phyloP scores from a whole-genome alignment of 1,140 invertebrate species.

The Heliothis virescens region DNA sequence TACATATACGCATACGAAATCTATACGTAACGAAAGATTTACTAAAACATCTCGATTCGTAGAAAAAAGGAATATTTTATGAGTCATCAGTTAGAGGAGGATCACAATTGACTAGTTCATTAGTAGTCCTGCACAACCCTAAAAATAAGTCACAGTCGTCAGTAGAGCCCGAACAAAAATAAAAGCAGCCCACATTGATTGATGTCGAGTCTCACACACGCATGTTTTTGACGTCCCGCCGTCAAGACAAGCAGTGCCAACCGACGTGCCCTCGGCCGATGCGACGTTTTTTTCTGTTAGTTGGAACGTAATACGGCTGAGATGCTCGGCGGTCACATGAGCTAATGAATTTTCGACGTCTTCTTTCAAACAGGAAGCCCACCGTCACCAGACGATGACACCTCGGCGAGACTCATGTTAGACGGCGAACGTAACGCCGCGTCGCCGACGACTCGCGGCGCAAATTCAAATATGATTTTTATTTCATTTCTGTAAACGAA shows the following conservation, averaged over 20 bases:
- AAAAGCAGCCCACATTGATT: slow-evolving; percentile 77
- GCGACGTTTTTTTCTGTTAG: slow-evolving; percentile 66
- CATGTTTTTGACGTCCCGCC: slow-evolving; percentile 77
- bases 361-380: slow-evolving; percentile 67
- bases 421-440: slow-evolving; percentile 25
- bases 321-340: slow-evolving; percentile 68
- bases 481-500: slow-evolving; percentile 55
- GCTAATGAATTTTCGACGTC: slow-evolving; percentile 73
- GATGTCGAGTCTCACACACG: slow-evolving; percentile 77
- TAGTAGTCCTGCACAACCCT: slow-evolving; percentile 46
- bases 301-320: slow-evolving; percentile 68
- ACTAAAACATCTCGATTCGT: background rate
- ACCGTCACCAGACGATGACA: slow-evolving; percentile 52
- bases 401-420: slow-evolving; percentile 53
- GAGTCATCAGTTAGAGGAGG: slow-evolving; percentile 23
- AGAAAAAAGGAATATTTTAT: slow-evolving; percentile 36
- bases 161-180: slow-evolving; percentile 69
- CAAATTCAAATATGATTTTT: slow-evolving; percentile 54
- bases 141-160: slow-evolving; percentile 55
- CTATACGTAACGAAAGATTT: slow-evolving; percentile 12
- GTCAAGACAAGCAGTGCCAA: slow-evolving; percentile 77
- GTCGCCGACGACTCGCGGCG: slow-evolving; percentile 30
- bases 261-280: slow-evolving; percentile 60
- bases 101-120: slow-evolving; percentile 35
- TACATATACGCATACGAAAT: slow-evolving; percentile 5